Evolutionary conservation across 1,140 invertebrate species (phyloP).

Genomic region (Drosophila takahashii): DNA sequence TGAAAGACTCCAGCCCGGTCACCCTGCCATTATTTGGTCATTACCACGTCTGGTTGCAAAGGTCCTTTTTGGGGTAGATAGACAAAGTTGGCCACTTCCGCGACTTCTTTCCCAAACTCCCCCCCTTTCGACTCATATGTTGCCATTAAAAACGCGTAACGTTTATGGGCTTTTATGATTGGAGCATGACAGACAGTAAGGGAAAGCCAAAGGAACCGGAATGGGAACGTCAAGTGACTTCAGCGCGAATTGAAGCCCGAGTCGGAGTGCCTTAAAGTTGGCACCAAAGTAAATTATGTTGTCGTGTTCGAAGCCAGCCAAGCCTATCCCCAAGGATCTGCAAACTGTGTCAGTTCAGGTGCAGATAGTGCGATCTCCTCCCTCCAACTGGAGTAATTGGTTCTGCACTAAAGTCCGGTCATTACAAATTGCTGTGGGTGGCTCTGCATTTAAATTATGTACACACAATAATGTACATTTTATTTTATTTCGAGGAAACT

Average conservation of each 20-base stretch:
- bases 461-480: slow-evolving; percentile 38
- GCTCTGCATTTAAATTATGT: slow-evolving; percentile 57
- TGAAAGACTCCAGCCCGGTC: slow-evolving; percentile 11
- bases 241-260: slow-evolving; percentile 1
- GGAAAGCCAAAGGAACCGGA: slow-evolving; percentile 8
- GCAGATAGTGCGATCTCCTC: slow-evolving; percentile 45
- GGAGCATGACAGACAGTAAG: slow-evolving; percentile 44
- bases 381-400: slow-evolving; percentile 36
- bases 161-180: slow-evolving; percentile 75
- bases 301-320: slow-evolving; percentile 67
- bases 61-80: slow-evolving; percentile 31
- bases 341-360: slow-evolving; percentile 66
- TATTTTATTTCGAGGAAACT: slow-evolving; percentile 35
- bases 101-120: slow-evolving; percentile 20
- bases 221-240: slow-evolving; percentile 28
- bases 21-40: slow-evolving; percentile 58
- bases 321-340: slow-evolving; percentile 72
- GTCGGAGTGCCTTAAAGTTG: slow-evolving; percentile 44
- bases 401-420: slow-evolving; percentile 37
- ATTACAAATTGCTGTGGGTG: slow-evolving; percentile 61
- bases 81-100: slow-evolving; percentile 43
- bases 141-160: slow-evolving; percentile 77
- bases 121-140: slow-evolving; percentile 19
- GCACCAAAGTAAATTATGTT: slow-evolving; percentile 64
- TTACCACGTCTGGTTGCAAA: slow-evolving; percentile 59